Evolutionary conservation across 2,888 invertebrate species (phyloP), one percentile per base, ranked within the genome.

Genomic region (Macaria liturata): DNA sequence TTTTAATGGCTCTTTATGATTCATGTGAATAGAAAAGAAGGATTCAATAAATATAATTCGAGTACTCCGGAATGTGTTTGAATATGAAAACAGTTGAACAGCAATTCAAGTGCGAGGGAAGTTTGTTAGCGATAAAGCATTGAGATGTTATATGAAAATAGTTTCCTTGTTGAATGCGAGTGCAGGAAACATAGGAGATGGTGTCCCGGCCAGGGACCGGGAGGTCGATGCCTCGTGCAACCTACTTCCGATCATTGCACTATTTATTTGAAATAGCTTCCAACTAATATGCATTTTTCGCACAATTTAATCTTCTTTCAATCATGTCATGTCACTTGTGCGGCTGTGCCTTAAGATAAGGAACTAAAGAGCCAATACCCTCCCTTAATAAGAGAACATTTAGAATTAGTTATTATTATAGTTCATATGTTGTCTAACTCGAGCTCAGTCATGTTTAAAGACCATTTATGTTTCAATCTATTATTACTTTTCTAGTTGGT

Each of bases 81-180:
- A 81, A 79, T 75, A 69, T 65, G 61, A 74, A 75, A 80, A 71
- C 69, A 68, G 69, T 74, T 78, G 64, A 69, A 78, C 57, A 70
- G 68, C 74, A 72, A 76, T 77, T 76, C 71, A 70, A 71, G 61
- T 68, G 67, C 56, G 66, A 67, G 68, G 71, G 67, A 73, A 78
- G 65, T 75, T 71, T 68, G 53, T 49, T 72, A 72, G 71, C 74
- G 70, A 76, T 73, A 72, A 71, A 75, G 70, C 62, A 66, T 59
- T 42, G 64, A 77, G 78, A 73, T 76, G 58, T 72, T 75, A 77
- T 75, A 39, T 46, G 75, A 72, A 76, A 77, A 80, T 79, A 77
- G 76, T 81, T 81, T 81, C 72, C 77, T 71, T 71, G 62, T 64
- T 64, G 62, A 64, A 70, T 68, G 65, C 60, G 57, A 57, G 62